Evolutionary conservation across 2,113 vertebrate species (phyloP), one percentile per base, ranked within the genome.

Genomic region (Probosciger aterrimus): DNA sequence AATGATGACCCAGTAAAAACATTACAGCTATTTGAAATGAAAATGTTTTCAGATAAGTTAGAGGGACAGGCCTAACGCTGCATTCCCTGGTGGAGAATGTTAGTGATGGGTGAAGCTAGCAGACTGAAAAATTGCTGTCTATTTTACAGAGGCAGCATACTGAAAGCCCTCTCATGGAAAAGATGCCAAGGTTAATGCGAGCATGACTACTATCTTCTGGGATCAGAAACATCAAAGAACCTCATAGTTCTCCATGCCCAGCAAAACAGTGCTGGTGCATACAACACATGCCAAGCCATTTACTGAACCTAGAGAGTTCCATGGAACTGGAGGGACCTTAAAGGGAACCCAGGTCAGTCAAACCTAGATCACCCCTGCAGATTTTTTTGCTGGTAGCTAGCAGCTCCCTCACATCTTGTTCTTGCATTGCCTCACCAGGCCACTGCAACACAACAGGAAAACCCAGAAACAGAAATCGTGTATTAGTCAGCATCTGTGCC

Each of bases 111-210:
- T 12, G 20, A 94, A 96, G 91, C 37, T 35, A 93, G 74, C 64
- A 92, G 96, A 96, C 94, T 91, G 95, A 96, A 79, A 94, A 94
- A 96, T 86, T 79, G 82, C 91, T 94, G 92, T 76, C 33, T 47
- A 70, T 92, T 94, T 96, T 90, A 94, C 2, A 0, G 70, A 94
- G 80, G 60, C 84, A 91, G 88, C 62, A 86, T 80, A 82, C 86
- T 74, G 92, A 94, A 93, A 87, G 79, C 37, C 63, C 47, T 95
- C 89, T 46, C 71, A 74, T 74, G 86, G 77, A 93, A 88, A 92
- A 88, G 94, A 93, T 47, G 73, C 70, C 2, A 75, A 93, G 88
- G 87, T 94, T 94, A 94, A 92, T 49, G 68, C 14, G 79, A 88
- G 73, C 76, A 41, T 46, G 70, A 68, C 49, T 86, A 82, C 73